A percentile compares a stretch with the other conserved stretches of the same genome.
phyloP scores from a whole-genome alignment of 2,113 vertebrate species.

The Atherinomorus stipes region DNA sequence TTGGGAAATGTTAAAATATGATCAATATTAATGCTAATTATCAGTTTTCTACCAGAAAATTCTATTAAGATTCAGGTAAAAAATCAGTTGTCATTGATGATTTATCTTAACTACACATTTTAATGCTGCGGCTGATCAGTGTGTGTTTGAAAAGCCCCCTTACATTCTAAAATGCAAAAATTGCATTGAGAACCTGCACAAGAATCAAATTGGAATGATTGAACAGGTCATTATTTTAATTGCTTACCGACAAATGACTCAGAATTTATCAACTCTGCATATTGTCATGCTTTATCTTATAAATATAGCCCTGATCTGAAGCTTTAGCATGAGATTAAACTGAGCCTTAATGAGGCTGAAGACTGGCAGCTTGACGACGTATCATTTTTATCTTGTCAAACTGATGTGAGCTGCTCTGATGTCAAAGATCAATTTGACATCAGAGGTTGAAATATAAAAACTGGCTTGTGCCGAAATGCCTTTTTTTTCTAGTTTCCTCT shows the following conservation, averaged over 20 bases:
- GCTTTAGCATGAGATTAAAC: neutral
- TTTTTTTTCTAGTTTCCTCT: slow-evolving; percentile 51
- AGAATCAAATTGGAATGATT: neutral
- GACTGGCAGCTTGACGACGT: slow-evolving; percentile 5
- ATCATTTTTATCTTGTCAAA: slow-evolving; percentile 31
- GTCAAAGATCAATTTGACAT: slow-evolving; percentile 20
- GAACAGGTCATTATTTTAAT: neutral
- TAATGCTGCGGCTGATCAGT: neutral
- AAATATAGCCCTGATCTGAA: slow-evolving; percentile 1
- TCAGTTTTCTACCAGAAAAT: too few species aligned
- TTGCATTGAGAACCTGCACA: neutral
- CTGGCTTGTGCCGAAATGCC: slow-evolving; percentile 1
- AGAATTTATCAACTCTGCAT: slow-evolving; percentile 17
- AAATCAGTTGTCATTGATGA: too few species aligned
- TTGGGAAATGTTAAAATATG: neutral
- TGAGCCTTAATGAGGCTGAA: slow-evolving; percentile 8
- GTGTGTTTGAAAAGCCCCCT: too few species aligned
- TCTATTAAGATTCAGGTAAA: too few species aligned
- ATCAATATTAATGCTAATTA: neutral
- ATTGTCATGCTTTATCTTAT: slow-evolving; percentile 3
- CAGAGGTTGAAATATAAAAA: slow-evolving; percentile 14
- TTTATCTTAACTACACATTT: neutral
- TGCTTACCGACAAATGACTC: slow-evolving; percentile 20
- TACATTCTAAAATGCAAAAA: neutral
- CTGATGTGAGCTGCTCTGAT: slow-evolving; percentile 33